These are phyloP conservation scores for Eulemur coronatus DNA, from an alignment of 2,797 vertebrate genomes.

Conservation along the genomic window DNA sequence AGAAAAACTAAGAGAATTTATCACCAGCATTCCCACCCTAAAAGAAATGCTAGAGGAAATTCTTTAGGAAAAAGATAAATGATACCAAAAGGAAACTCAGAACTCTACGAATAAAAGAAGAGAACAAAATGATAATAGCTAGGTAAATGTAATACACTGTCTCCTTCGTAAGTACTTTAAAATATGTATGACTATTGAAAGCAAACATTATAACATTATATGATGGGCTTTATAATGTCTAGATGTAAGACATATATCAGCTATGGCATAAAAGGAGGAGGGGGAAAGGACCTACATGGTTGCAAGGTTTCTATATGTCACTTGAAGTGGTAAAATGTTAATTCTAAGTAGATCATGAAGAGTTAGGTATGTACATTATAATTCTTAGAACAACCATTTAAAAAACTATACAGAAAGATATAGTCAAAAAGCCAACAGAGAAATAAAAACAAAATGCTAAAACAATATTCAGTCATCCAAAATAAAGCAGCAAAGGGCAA, in stretches of 20 bases:
- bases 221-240: neutral
- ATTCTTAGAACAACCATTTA: neutral
- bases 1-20: conserved; percentile 40
- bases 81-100: neutral
- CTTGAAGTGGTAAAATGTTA: neutral
- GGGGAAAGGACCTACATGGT: neutral
- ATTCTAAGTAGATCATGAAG: neutral
- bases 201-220: neutral
- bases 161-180: neutral
- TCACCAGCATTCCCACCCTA: neutral
- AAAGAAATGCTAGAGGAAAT: conserved; percentile 11
- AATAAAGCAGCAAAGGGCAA: neutral
- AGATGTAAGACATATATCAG: neutral
- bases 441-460: neutral
- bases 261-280: neutral
- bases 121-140: neutral
- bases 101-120: neutral
- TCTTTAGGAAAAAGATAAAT: neutral
- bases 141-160: neutral
- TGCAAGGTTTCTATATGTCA: neutral
- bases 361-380: neutral
- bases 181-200: neutral
- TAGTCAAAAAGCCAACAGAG: neutral
- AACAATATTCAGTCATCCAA: neutral
- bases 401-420: neutral